Evolutionary conservation across 2,113 vertebrate species (phyloP).

Genomic region (Psilopsiagon aurifrons): DNA sequence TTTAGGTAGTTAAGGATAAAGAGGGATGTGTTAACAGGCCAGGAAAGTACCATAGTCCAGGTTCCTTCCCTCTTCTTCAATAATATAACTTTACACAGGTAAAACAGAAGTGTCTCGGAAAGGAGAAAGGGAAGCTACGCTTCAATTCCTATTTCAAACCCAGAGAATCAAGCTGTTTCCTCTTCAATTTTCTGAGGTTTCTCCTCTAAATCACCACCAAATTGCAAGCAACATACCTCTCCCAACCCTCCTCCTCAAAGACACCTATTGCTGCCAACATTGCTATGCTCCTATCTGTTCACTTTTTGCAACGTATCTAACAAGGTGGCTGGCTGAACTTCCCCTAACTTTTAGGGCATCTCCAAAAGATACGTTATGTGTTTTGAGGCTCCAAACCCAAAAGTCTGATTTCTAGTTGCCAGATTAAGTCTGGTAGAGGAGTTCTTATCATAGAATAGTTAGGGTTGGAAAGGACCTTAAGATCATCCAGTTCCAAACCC

Average conservation of each 20-base stretch:
- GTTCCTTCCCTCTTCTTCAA: background rate
- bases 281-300: background rate
- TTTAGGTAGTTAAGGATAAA: background rate
- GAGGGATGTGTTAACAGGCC: background rate
- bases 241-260: background rate
- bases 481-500: too few species aligned
- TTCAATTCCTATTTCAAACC: background rate
- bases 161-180: background rate
- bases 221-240: background rate
- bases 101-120: background rate
- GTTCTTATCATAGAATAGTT: background rate
- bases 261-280: background rate
- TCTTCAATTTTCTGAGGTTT: background rate
- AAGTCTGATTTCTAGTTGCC: background rate
- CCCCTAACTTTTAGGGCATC: background rate
- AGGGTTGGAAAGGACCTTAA: too few species aligned
- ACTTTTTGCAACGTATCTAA: fast-evolving
- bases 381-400: background rate
- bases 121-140: background rate
- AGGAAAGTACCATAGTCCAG: background rate
- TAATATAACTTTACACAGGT: background rate
- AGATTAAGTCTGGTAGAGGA: background rate
- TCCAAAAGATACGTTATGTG: background rate
- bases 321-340: background rate
- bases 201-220: background rate